Evolutionary conservation across 2,888 invertebrate species (phyloP).

Genomic region (Nephrotoma flavescens): DNA sequence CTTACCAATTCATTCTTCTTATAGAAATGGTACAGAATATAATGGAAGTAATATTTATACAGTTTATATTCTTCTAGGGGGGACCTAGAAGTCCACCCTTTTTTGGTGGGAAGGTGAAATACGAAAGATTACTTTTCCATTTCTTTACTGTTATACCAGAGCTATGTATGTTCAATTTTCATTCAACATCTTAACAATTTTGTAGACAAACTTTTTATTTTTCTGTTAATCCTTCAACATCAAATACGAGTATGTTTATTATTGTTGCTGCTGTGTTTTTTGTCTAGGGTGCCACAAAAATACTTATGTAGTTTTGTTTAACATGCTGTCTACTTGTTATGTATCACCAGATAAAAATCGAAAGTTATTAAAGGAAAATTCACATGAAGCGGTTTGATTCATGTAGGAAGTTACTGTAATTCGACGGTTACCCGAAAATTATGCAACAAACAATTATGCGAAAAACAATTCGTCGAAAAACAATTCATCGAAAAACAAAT

Average conservation of each 20-base stretch:
- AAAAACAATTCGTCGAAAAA: too few species aligned
- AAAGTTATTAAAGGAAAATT: too few species aligned
- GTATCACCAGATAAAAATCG: too few species aligned
- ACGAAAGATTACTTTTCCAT: neutral
- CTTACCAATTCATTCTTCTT: neutral
- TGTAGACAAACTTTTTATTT: neutral
- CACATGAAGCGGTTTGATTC: too few species aligned
- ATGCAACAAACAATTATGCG: too few species aligned
- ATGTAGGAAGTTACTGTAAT: too few species aligned
- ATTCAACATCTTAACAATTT: neutral
- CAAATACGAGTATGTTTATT: neutral
- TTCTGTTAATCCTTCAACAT: neutral
- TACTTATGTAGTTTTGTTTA: too few species aligned
- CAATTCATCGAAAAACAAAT: too few species aligned
- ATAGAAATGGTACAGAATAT: neutral
- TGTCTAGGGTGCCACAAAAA: neutral
- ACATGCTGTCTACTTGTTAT: too few species aligned
- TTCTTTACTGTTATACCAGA: neutral
- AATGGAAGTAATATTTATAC: neutral
- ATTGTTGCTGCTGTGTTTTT: neutral
- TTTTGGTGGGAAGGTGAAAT: neutral
- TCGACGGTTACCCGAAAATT: too few species aligned
- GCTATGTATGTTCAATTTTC: neutral
- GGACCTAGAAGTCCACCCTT: neutral
- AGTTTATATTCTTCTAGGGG: too few species aligned